phyloP scores from a whole-genome alignment of 2,797 vertebrate species.

The Enteromius argenteus region DNA sequence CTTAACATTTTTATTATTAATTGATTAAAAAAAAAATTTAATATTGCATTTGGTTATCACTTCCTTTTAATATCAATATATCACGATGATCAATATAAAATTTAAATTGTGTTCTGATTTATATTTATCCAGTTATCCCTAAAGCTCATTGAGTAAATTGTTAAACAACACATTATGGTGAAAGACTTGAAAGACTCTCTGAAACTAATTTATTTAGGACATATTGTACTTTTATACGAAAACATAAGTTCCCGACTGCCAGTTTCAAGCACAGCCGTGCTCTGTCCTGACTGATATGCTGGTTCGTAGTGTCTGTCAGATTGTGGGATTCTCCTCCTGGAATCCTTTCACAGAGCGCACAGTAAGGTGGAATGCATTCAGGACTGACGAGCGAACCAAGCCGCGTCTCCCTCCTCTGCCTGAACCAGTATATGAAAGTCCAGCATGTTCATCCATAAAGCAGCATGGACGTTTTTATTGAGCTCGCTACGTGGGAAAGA shows the following conservation, averaged over 20 bases:
- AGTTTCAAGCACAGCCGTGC: background rate
- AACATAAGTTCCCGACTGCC: background rate
- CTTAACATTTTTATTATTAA: background rate
- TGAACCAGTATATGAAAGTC: slow-evolving; percentile 57
- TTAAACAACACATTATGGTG: background rate
- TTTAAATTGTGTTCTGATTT: background rate
- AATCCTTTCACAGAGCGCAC: slow-evolving; percentile 30
- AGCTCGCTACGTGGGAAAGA: slow-evolving; percentile 63
- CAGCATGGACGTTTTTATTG: slow-evolving; percentile 65
- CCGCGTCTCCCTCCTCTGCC: slow-evolving; percentile 36
- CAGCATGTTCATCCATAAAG: slow-evolving; percentile 63
- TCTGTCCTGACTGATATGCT: background rate
- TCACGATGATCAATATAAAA: background rate
- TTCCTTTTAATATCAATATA: background rate
- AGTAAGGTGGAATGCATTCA: slow-evolving; percentile 46
- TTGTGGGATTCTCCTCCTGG: slow-evolving; percentile 16
- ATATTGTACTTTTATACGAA: background rate
- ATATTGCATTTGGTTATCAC: background rate
- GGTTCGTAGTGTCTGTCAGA: slow-evolving; percentile 29
- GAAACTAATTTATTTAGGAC: background rate
- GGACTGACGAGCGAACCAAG: slow-evolving; percentile 35
- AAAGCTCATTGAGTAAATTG: background rate
- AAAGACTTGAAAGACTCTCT: background rate
- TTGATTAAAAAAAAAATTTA: no score
- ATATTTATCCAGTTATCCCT: background rate